phyloP scores from a whole-genome alignment of 2,797 vertebrate genomes.

The Pseudomugil gertrudae region DNA sequence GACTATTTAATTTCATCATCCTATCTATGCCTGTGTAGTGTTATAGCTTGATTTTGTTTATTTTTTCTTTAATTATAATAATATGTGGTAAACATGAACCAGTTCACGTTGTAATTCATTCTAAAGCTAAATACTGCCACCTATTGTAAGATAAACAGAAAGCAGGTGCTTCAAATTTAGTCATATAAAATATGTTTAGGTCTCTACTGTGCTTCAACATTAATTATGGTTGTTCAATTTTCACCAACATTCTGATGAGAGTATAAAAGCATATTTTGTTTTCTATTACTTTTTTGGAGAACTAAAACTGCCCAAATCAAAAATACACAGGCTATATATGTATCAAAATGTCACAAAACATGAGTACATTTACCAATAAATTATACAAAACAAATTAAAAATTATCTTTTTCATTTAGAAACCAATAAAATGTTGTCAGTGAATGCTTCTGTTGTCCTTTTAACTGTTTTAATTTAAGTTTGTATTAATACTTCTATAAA shows the following conservation, averaged over 20 bases:
- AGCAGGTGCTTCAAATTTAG: background rate
- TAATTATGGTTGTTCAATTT: background rate
- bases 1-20: background rate
- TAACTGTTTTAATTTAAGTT: too few species aligned
- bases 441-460: too few species aligned
- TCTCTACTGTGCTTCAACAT: background rate
- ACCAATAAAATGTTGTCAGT: too few species aligned
- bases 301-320: too few species aligned
- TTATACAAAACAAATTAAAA: too few species aligned
- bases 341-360: too few species aligned
- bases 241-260: background rate
- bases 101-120: conserved; percentile 1
- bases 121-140: conserved; percentile 58
- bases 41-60: background rate
- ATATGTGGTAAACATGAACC: background rate
- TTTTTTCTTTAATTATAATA: background rate
- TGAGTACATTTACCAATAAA: too few species aligned
- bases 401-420: too few species aligned
- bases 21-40: background rate
- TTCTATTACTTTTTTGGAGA: background rate
- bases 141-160: conserved; percentile 43
- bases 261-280: background rate
- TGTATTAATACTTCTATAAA: too few species aligned
- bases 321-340: too few species aligned
- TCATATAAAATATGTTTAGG: background rate